Conservation (phyloP, 2,797 vertebrate species). For the Cirrhinus molitorella region DNA sequence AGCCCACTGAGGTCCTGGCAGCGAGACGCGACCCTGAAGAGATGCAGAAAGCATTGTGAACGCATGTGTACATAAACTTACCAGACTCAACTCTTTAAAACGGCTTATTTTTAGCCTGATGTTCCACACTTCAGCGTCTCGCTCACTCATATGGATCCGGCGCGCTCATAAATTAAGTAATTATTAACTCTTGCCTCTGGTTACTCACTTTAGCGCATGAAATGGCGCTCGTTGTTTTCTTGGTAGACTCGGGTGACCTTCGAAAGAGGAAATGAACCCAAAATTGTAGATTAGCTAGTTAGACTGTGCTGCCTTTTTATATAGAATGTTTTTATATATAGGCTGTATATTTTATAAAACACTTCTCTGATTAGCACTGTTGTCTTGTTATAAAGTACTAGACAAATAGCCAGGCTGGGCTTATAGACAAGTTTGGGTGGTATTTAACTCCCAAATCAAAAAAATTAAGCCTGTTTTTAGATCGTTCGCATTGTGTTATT, state of each 20-base stretch:
- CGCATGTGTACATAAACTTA: neutral
- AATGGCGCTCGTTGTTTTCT: constrained; percentile 1
- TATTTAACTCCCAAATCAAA: constrained; percentile 7
- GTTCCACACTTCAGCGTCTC: neutral
- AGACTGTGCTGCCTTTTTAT: neutral
- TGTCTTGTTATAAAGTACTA: neutral
- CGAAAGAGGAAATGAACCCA: neutral
- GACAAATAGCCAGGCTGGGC: neutral
- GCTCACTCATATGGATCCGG: neutral
- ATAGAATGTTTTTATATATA: neutral
- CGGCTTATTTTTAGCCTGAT: neutral
- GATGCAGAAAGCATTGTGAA: neutral
- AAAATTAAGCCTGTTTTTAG: neutral
- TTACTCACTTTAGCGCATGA: constrained; percentile 12
- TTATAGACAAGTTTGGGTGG: neutral
- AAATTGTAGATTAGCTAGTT: neutral
- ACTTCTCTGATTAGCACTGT: constrained; percentile 29
- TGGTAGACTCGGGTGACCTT: constrained; percentile 7
- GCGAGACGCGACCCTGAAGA: neutral
- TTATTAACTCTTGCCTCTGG: constrained; percentile 20
- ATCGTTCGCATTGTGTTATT: neutral
- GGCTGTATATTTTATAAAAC: neutral
- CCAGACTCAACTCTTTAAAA: constrained; percentile 1
- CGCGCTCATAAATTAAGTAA: neutral
- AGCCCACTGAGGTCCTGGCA: neutral